A percentile compares a stretch with the other conserved stretches of the same genome.
phyloP scores from a whole-genome alignment of 2,888 invertebrate species.

The Argyra leucocephala region DNA sequence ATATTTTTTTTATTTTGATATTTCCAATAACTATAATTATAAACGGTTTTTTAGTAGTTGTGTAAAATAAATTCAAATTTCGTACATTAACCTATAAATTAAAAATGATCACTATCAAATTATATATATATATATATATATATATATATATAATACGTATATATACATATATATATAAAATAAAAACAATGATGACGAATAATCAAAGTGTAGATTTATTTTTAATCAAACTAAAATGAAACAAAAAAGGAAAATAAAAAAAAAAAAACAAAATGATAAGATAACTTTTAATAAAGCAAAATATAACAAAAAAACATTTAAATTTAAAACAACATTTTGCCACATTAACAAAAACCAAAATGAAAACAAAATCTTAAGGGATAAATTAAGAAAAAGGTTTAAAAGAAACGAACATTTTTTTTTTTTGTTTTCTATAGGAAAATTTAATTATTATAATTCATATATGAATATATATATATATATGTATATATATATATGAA shows the following conservation, averaged over 20 bases:
- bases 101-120: not conserved
- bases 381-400: not conserved
- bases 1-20: too few relatives aligned
- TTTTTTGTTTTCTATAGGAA: slow-evolving; percentile 1
- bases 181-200: not conserved
- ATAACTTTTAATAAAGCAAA: not conserved
- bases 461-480: not conserved
- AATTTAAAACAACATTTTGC: not conserved
- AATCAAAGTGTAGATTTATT: slow-evolving; percentile 12
- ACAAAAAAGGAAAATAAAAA: not conserved
- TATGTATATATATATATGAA: not conserved
- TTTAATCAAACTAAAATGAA: slow-evolving; percentile 8
- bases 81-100: too few relatives aligned
- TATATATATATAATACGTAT: not conserved
- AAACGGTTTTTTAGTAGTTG: too few relatives aligned
- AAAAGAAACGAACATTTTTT: not conserved
- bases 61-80: too few relatives aligned
- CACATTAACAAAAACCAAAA: not conserved
- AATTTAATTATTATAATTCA: not conserved
- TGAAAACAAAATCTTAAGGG: not conserved
- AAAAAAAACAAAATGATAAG: not conserved
- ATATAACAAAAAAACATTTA: not conserved
- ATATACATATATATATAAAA: not conserved
- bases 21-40: too few relatives aligned
- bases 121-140: not conserved